Evolutionary conservation across 1,140 invertebrate species (phyloP), one percentile per base, ranked within the genome.

Genomic region (Yoshiicerus persimilis): DNA sequence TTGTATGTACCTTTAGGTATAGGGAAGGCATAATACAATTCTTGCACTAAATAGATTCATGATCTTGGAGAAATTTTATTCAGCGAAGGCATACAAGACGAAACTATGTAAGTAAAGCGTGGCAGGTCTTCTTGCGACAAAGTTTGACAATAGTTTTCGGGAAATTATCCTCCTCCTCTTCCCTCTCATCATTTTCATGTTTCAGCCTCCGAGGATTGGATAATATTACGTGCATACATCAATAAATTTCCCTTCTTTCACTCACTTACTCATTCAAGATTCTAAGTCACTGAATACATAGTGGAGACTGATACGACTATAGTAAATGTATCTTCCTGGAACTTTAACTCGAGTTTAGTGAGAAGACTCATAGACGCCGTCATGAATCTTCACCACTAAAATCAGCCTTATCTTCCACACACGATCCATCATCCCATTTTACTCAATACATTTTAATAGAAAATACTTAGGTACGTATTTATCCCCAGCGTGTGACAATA

Each of bases 111-210:
- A 47, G 41, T 47, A 56, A 36, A 6, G 16, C 16, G 34, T 30
- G 11, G 56, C 23, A 64, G 84, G 30, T 64, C 41, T 66, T 34
- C 36, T 30, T 66, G 86, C 66, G 86, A 86, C 86, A 86, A 75
- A 86, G 86, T 86, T 86, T 86, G 86, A 86, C 86, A 86, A 86
- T 25, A 86, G 86, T 87, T 83, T 87, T 83, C 86, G 86, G 86
- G 86, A 87, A 87, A 87, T 87, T 87, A 87, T 87, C 75, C 38
- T 87, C 34, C 86, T 32, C 39, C 86, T 80, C 86, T 77, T 87
- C 41, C 86, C 39, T 87, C 86, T 80, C 75, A 87, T 87, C 86
- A 87, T 80, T 47, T 56, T 87, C 75, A 80, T 80, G 75, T 80
- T 80, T 36, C 75, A 80, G 75, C 75, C 75, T 80, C 75, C 75